Percentiles rank a stretch among this genome's conserved stretches.
Evolutionary conservation across 2,888 invertebrate genomes (phyloP).

Genomic region (Drosophila niveifrons): DNA sequence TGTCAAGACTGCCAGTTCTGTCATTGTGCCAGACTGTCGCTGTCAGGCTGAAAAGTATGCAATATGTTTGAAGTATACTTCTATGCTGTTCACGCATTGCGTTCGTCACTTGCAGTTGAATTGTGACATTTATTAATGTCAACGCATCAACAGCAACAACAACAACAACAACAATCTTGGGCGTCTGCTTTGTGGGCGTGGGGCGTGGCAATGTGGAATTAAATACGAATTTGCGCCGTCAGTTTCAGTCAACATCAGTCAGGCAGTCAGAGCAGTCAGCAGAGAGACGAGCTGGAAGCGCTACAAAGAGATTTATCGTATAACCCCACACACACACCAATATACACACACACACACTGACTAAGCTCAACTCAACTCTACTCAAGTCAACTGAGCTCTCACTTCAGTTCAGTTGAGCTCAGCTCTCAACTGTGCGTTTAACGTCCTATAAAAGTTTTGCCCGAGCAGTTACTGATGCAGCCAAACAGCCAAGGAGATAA

Average conservation of each 20-base stretch:
- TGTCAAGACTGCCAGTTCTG: constrained; percentile 5
- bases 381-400: constrained; percentile 10
- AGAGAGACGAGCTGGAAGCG: constrained; percentile 23
- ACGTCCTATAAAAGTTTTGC: constrained; percentile 64
- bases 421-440: constrained; percentile 48
- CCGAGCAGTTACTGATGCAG: constrained; percentile 33
- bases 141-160: constrained; percentile 59
- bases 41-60: constrained; percentile 48
- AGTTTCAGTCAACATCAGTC: constrained; percentile 52
- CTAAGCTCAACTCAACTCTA: constrained; percentile 14
- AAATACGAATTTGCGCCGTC: constrained; percentile 76
- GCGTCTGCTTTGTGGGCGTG: constrained; percentile 18
- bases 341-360: background rate
- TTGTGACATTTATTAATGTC: constrained; percentile 79
- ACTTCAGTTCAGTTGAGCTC: constrained; percentile 13
- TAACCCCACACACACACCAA: constrained; percentile 13
- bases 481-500: constrained; percentile 46
- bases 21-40: constrained; percentile 19
- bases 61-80: constrained; percentile 57
- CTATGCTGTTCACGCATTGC: constrained; percentile 26
- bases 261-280: background rate
- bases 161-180: constrained; percentile 11
- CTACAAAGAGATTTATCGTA: constrained; percentile 45
- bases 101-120: constrained; percentile 53
- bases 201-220: constrained; percentile 62